Conservation (phyloP, 2,888 invertebrate genomes). For the Blastobasis lacticolella region DNA sequence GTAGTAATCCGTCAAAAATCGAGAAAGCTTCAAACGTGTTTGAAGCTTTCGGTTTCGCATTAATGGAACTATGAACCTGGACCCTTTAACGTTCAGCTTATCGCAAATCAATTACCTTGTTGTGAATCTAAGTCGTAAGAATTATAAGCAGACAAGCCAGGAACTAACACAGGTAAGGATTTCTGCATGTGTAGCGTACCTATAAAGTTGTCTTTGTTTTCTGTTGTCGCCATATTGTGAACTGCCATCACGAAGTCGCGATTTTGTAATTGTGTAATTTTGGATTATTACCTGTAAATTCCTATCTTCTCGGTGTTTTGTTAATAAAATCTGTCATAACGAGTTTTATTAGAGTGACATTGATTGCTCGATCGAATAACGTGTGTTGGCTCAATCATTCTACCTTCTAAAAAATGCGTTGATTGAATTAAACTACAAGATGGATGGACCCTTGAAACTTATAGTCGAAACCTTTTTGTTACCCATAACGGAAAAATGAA, state of each 20-base stretch:
- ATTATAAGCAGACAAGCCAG: conserved; percentile 91
- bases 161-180: conserved; percentile 91
- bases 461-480: no score
- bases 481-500: no score
- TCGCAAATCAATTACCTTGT: conserved; percentile 98
- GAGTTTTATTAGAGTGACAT: no score
- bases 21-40: conserved; percentile 94
- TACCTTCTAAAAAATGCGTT: no score
- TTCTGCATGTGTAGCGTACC: conserved; percentile 13
- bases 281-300: no score
- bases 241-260: conserved; percentile 32
- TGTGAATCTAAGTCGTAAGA: conserved; percentile 96
- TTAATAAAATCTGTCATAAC: no score
- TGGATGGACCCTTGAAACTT: no score
- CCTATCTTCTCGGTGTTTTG: no score
- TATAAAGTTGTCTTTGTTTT: conserved; percentile 44
- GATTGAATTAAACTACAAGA: no score
- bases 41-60: conserved; percentile 95
- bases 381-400: no score
- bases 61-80: conserved; percentile 99
- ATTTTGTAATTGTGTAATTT: conserved; percentile 15
- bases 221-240: conserved; percentile 66
- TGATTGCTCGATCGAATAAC: no score
- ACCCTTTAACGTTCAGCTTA: conserved; percentile 98
- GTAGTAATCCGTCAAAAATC: conserved; percentile 81